phyloP scores from a whole-genome alignment of 2,113 vertebrate genomes.

The Malurus alboscapulatus region DNA sequence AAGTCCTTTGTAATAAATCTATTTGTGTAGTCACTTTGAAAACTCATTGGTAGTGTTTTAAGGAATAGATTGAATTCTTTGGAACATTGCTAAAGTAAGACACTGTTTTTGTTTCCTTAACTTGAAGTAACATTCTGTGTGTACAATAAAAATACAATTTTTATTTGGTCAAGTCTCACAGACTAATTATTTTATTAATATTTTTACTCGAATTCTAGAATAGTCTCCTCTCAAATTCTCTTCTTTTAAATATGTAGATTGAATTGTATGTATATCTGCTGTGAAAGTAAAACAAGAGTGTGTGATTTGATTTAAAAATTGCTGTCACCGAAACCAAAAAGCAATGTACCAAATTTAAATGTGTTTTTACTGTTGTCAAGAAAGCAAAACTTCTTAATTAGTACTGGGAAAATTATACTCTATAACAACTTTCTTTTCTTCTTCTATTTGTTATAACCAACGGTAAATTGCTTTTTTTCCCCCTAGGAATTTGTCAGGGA shows the following conservation, averaged over 20 bases:
- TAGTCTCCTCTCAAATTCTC: neutral
- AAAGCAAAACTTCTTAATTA: neutral
- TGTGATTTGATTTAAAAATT: neutral
- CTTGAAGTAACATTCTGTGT: neutral
- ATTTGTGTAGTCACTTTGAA: neutral
- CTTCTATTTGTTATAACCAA: neutral
- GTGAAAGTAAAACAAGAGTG: neutral
- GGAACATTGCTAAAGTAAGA: neutral
- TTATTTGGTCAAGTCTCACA: neutral
- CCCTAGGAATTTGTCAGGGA: conserved; percentile 86
- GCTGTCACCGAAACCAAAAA: neutral
- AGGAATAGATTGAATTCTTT: neutral
- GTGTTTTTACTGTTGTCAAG: neutral
- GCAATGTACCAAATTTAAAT: neutral
- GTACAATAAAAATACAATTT: neutral
- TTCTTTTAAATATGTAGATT: neutral
- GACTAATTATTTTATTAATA: neutral
- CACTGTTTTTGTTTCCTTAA: neutral
- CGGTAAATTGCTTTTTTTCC: neutral
- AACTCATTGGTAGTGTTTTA: neutral
- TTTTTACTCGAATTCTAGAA: neutral
- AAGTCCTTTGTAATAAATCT: neutral
- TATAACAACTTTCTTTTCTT: neutral
- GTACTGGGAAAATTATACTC: neutral
- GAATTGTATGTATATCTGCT: neutral